A percentile compares a stretch with the other conserved stretches of the same genome.
These are phyloP conservation scores for Antechinus stuartii DNA, from an alignment of 2,113 vertebrate species.

Conservation along the genomic window DNA sequence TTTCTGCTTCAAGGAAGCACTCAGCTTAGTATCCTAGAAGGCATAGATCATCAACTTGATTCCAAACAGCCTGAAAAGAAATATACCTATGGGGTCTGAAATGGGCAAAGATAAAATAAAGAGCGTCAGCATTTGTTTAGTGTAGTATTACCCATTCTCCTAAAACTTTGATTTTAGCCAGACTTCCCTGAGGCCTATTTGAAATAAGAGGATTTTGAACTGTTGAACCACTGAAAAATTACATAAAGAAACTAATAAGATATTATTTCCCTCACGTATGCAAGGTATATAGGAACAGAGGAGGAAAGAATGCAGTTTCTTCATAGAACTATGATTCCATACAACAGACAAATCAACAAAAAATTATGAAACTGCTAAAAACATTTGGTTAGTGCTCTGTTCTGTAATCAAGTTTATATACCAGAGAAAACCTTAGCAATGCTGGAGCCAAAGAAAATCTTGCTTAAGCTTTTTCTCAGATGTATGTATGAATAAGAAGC, in stretches of 20 bases:
- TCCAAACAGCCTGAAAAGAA: slow-evolving; percentile 46
- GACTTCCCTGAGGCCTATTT: slow-evolving; percentile 59
- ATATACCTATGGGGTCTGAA: slow-evolving; percentile 18
- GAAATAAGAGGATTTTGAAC: slow-evolving; percentile 59
- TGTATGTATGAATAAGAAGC: neutral
- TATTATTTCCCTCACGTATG: slow-evolving; percentile 44
- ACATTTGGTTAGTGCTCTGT: neutral
- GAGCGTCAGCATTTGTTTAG: slow-evolving; percentile 34
- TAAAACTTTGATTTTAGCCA: slow-evolving; percentile 59
- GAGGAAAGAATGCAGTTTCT: neutral
- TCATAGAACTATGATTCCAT: neutral
- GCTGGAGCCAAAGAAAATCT: neutral
- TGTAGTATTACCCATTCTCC: slow-evolving; percentile 33
- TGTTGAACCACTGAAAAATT: slow-evolving; percentile 42
- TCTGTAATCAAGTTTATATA: neutral
- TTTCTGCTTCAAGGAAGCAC: neutral
- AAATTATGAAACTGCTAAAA: slow-evolving; percentile 14
- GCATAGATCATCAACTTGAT: neutral
- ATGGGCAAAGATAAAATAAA: slow-evolving; percentile 35
- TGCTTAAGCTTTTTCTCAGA: neutral
- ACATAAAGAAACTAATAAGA: slow-evolving; percentile 24
- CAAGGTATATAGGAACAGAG: neutral
- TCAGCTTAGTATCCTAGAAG: neutral
- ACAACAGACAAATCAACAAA: slow-evolving; percentile 26
- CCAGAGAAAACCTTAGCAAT: neutral